Conservation (phyloP, 2,113 vertebrate species). For the Meles meles region DNA sequence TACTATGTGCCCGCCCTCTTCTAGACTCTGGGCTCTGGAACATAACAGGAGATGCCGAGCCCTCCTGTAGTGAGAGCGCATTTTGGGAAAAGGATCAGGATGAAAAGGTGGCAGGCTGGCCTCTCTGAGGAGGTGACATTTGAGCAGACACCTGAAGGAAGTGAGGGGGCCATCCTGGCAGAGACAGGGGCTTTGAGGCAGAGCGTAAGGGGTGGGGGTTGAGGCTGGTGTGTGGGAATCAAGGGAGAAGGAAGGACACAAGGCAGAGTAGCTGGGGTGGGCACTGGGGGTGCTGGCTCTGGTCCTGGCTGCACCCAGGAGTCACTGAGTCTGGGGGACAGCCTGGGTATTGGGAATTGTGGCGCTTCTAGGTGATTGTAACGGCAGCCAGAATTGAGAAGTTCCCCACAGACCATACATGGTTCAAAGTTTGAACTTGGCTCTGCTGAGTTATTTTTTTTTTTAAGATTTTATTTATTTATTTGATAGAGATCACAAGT, state of each 20-base stretch:
- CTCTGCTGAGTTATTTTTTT: neutral
- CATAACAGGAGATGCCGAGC: neutral
- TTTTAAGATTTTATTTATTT: too few relatives aligned
- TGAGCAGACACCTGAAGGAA: neutral
- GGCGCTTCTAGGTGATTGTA: neutral
- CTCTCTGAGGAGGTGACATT: neutral
- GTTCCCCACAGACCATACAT: neutral
- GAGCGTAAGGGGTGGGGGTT: rapidly evolving
- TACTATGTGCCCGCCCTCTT: neutral
- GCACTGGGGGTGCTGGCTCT: too few relatives aligned
- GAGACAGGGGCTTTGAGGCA: neutral
- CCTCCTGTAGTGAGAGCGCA: neutral
- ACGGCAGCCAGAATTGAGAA: neutral
- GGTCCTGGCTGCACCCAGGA: neutral
- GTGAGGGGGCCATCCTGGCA: neutral
- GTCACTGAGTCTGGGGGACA: neutral
- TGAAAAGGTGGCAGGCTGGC: neutral
- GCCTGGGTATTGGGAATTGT: neutral
- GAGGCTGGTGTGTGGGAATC: neutral
- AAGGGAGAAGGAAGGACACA: neutral
- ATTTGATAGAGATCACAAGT: too few relatives aligned
- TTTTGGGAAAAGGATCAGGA: neutral
- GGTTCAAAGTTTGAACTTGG: neutral
- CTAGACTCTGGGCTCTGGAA: neutral
- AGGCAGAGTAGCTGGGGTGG: too few relatives aligned